A percentile compares a stretch with the other conserved stretches of the same genome.
These are phyloP conservation scores for Coenobita brevimanus DNA, from an alignment of 1,140 invertebrate genomes.

Conservation along the genomic window DNA sequence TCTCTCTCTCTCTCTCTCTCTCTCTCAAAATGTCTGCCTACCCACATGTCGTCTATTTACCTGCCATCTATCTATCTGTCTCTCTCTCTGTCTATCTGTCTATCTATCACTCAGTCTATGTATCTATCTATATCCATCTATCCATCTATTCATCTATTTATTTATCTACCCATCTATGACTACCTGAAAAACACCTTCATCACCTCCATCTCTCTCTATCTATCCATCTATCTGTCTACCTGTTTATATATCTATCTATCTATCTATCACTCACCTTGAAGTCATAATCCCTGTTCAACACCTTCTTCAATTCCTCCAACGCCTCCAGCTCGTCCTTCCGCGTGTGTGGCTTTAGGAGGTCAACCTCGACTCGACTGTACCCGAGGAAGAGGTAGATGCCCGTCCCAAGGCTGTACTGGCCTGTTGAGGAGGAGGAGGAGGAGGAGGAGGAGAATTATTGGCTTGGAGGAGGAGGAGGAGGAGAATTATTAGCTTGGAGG, in stretches of 20 bases:
- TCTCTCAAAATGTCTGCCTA: neutral
- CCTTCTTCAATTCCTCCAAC: neutral
- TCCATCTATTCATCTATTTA: neutral
- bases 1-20: constrained; percentile 20
- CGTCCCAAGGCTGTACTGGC: constrained; percentile 83
- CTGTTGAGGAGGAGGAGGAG: constrained; percentile 74
- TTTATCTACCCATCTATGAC: neutral
- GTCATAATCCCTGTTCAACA: neutral
- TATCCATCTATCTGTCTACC: neutral
- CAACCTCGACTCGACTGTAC: constrained; percentile 88
- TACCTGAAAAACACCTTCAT: neutral
- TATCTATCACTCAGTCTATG: neutral
- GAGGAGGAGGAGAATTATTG: neutral
- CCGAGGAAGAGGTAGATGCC: constrained; percentile 90
- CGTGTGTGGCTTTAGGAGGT: constrained; percentile 77
- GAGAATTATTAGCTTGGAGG: neutral
- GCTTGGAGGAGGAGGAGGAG: neutral
- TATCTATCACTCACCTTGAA: neutral
- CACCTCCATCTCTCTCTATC: neutral
- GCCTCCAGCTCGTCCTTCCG: neutral
- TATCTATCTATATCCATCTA: neutral
- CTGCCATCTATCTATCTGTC: too few species aligned
- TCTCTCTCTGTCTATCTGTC: too few species aligned
- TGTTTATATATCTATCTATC: neutral
- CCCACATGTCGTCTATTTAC: too few species aligned